Conservation (phyloP, 2,888 invertebrate species). For the Drosophila suboccidentalis region DNA sequence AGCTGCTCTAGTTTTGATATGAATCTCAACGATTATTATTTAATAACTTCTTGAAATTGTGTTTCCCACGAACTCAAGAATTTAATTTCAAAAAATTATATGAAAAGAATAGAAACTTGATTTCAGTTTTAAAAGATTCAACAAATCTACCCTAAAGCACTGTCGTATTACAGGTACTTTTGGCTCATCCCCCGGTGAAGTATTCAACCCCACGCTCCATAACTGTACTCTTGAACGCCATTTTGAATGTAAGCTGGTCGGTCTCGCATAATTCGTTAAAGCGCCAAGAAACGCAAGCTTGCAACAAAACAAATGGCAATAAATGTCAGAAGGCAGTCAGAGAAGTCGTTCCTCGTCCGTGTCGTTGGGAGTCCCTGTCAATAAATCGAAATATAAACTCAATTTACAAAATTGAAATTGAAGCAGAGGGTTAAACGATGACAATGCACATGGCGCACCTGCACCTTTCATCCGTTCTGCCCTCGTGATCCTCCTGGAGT, state of each 20-base stretch:
- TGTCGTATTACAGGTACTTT: not conserved
- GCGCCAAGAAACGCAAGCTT: conserved; percentile 67
- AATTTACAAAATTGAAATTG: conserved; percentile 82
- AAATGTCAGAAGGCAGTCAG: conserved; percentile 70
- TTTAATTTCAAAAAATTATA: not conserved
- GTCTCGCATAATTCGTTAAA: conserved; percentile 58
- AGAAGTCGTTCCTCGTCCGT: conserved; percentile 24
- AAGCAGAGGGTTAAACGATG: conserved; percentile 75
- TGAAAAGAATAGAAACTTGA: not conserved
- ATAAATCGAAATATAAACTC: conserved; percentile 82
- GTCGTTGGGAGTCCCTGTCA: conserved; percentile 60
- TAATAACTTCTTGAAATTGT: conserved; percentile 7
- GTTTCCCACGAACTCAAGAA: not conserved
- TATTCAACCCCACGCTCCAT: conserved; percentile 10
- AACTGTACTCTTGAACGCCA: conserved; percentile 45
- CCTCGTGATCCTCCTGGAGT: conserved; percentile 16
- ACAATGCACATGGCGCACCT: conserved; percentile 51
- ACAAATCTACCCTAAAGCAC: conserved; percentile 4
- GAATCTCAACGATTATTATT: conserved; percentile 29
- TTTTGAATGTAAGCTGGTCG: conserved; percentile 37
- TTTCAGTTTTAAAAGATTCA: not conserved
- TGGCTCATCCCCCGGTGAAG: not conserved
- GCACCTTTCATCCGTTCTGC: conserved; percentile 35
- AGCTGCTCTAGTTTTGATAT: conserved; percentile 43
- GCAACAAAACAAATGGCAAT: conserved; percentile 68